Percentiles rank a stretch among this genome's conserved stretches.
phyloP scores from a whole-genome alignment of 2,797 vertebrate genomes.

The Florisuga fusca region DNA sequence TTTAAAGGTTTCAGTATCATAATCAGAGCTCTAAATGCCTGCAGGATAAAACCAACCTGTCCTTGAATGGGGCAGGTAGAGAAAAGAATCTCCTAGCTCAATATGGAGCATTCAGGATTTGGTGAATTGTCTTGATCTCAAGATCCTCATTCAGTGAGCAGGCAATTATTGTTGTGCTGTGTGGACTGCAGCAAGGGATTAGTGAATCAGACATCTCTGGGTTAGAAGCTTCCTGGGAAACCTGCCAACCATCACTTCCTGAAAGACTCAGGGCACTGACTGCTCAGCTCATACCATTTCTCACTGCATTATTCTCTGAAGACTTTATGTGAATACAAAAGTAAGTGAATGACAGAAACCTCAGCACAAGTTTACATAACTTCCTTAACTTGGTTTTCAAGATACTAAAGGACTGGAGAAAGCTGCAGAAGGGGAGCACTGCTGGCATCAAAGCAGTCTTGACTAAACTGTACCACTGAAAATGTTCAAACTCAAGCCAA shows the following conservation, averaged over 20 bases:
- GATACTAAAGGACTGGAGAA: background rate
- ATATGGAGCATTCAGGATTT: background rate
- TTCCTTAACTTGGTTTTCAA: background rate
- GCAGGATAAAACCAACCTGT: background rate
- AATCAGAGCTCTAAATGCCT: background rate
- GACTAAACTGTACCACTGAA: background rate
- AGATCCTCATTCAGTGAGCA: background rate
- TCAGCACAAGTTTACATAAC: background rate
- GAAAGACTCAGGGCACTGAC: background rate
- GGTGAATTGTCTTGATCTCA: background rate
- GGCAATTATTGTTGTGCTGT: background rate
- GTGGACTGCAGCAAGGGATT: background rate
- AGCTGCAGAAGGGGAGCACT: background rate
- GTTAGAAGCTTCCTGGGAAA: slow-evolving; percentile 24
- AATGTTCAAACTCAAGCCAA: background rate
- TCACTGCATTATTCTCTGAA: background rate
- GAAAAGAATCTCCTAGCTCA: background rate
- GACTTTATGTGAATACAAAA: background rate
- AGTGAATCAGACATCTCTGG: background rate
- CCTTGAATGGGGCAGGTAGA: background rate
- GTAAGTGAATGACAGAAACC: background rate
- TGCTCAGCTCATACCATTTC: background rate
- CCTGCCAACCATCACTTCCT: background rate
- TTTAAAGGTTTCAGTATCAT: background rate
- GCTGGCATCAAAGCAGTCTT: background rate